Evolutionary conservation across 1,140 invertebrate genomes (phyloP).

Genomic region (Calosoma granatense): DNA sequence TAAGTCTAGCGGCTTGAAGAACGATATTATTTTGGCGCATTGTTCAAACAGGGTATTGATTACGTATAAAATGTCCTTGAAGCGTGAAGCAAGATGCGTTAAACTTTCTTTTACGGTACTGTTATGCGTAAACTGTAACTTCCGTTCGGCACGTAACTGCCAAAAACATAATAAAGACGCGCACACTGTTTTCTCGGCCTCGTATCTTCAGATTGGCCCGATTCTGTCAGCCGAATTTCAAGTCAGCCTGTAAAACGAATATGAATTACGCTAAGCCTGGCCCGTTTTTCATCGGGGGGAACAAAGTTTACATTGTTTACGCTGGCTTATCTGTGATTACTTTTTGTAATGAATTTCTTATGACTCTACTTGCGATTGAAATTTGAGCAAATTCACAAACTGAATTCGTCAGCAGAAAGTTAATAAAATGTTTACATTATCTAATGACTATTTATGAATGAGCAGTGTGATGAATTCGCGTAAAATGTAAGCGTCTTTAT

Average conservation of each 20-base stretch:
- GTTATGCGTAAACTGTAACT: slow-evolving; percentile 1
- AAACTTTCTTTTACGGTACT: slow-evolving; percentile 4
- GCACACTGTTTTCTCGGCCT: too few species aligned
- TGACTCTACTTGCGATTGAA: too few species aligned
- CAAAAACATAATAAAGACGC: slow-evolving; percentile 1
- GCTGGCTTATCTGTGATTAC: slow-evolving; percentile 1
- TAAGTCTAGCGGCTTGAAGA: too few species aligned
- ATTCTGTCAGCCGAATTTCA: not conserved
- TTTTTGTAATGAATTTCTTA: slow-evolving; percentile 4
- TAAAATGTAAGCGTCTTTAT: too few species aligned
- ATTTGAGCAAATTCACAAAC: not conserved
- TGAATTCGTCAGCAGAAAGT: not conserved
- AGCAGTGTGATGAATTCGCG: too few species aligned
- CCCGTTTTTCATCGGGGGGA: not conserved
- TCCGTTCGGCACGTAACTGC: not conserved
- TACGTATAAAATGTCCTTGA: not conserved
- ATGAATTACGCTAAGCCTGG: not conserved
- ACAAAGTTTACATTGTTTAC: slow-evolving; percentile 4
- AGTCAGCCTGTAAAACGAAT: not conserved
- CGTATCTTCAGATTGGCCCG: not conserved
- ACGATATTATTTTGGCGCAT: not conserved
- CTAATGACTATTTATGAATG: too few species aligned
- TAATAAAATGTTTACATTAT: not conserved
- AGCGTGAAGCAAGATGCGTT: slow-evolving; percentile 3
- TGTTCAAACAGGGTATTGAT: not conserved